A percentile compares a stretch with the other conserved stretches of the same genome.
Evolutionary conservation across 1,140 invertebrate genomes (phyloP).

Genomic region (Drepana arcuata): DNA sequence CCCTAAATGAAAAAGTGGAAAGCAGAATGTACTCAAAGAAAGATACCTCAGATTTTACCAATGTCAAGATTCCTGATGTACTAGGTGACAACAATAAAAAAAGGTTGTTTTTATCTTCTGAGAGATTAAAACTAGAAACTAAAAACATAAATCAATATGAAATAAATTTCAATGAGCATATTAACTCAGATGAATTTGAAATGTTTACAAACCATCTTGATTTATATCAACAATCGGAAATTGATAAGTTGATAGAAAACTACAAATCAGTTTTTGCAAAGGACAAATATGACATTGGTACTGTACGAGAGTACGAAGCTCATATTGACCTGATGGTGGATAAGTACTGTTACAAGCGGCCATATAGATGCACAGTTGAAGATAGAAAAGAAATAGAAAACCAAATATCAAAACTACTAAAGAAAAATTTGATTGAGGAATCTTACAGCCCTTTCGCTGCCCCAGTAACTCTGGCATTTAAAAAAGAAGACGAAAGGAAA

Average conservation of each 20-base stretch:
- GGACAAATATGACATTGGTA: too few species aligned
- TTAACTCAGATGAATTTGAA: slow-evolving; percentile 22
- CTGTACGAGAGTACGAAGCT: slow-evolving; percentile 36
- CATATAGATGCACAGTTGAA: too few species aligned
- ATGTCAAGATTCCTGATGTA: slow-evolving; percentile 4
- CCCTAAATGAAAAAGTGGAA: not conserved
- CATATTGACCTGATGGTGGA: slow-evolving; percentile 27
- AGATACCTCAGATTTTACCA: not conserved
- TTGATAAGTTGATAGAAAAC: slow-evolving; percentile 23
- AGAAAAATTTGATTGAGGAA: too few species aligned
- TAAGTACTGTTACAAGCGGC: slow-evolving; percentile 30
- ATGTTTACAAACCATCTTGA: slow-evolving; percentile 27
- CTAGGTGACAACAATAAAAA: too few species aligned
- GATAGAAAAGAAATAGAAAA: slow-evolving; percentile 35
- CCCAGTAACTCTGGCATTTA: slow-evolving; percentile 31
- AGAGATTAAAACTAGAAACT: too few species aligned
- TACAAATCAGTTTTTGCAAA: too few species aligned
- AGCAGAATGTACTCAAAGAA: not conserved
- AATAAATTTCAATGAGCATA: too few species aligned
- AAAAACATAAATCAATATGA: too few species aligned
- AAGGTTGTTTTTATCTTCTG: too few species aligned
- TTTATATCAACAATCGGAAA: slow-evolving; percentile 12
- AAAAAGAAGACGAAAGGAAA: slow-evolving; percentile 31
- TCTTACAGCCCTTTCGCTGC: too few species aligned
- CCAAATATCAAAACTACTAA: slow-evolving; percentile 30